Conservation (phyloP, 2,888 invertebrate species). For the Mesochorus sp. region DNA sequence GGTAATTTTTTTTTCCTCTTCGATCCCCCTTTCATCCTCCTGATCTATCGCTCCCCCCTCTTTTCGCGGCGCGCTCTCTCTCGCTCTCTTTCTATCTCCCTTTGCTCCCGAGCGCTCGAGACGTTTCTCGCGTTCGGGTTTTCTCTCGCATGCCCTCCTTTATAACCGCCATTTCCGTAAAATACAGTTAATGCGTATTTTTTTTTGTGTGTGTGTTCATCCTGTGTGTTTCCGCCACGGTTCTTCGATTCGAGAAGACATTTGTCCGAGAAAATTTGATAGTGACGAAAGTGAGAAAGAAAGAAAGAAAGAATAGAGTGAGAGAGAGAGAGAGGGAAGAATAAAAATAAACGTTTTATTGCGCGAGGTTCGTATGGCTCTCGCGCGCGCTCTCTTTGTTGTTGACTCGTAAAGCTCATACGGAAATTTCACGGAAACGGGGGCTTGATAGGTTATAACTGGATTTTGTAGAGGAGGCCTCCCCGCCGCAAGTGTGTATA, state of each 20-base stretch:
- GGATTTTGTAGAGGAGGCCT: constrained; percentile 34
- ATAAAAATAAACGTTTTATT: constrained; percentile 35
- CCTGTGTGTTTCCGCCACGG: background rate
- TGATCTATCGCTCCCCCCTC: background rate
- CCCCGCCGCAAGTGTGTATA: background rate
- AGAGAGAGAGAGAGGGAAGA: constrained; percentile 13
- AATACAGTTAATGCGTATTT: constrained; percentile 31
- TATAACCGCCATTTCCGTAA: constrained; percentile 59
- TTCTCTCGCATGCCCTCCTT: constrained; percentile 50
- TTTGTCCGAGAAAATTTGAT: constrained; percentile 8
- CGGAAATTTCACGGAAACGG: constrained; percentile 42
- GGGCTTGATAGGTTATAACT: constrained; percentile 48
- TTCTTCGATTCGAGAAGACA: background rate
- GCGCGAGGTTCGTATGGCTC: constrained; percentile 48
- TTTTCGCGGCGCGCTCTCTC: background rate
- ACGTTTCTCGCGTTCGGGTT: constrained; percentile 55
- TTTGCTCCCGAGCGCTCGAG: constrained; percentile 38
- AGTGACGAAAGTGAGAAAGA: constrained; percentile 16
- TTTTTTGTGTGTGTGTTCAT: background rate
- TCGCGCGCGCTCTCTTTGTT: constrained; percentile 49
- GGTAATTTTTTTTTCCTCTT: constrained; percentile 1
- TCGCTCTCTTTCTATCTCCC: constrained; percentile 7
- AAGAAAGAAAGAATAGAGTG: constrained; percentile 9
- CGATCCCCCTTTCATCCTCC: background rate
- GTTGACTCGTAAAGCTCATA: constrained; percentile 40